These are phyloP conservation scores for Pachyseris speciosa DNA, from an alignment of 64 coral and sea anemone genomes.

Conservation along the genomic window DNA sequence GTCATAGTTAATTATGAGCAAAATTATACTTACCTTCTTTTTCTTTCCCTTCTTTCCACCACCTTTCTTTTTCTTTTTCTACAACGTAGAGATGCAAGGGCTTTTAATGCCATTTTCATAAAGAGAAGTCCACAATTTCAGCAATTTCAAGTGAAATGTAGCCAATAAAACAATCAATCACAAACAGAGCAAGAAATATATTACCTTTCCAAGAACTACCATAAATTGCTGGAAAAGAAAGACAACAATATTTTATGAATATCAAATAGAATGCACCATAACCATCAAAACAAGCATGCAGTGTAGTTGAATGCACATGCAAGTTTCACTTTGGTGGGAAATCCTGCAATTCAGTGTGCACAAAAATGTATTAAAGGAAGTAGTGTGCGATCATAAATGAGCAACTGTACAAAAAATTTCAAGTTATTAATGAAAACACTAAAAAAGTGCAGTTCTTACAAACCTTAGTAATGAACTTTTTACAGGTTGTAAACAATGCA, in stretches of 20 bases:
- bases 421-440: no score
- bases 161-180: background rate
- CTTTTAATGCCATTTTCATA: background rate
- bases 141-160: background rate
- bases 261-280: no score
- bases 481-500: slow-evolving; percentile 87
- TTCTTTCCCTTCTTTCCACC: slow-evolving; percentile 96
- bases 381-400: no score
- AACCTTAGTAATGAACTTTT: slow-evolving; percentile 98
- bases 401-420: no score
- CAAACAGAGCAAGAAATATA: background rate
- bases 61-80: slow-evolving; percentile 99
- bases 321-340: no score
- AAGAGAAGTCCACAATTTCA: background rate
- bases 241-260: background rate
- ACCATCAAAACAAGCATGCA: no score
- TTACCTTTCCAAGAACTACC: slow-evolving; percentile 90
- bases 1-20: no score
- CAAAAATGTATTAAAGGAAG: background rate
- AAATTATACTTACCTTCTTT: slow-evolving; percentile 78
- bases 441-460: background rate
- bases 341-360: no score
- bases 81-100: background rate
- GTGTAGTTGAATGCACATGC: no score
- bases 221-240: slow-evolving; percentile 83